A percentile compares a stretch with the other conserved stretches of the same genome.
Evolutionary conservation across 2,113 vertebrate genomes (phyloP).

Genomic region (Cercocebus atys): DNA sequence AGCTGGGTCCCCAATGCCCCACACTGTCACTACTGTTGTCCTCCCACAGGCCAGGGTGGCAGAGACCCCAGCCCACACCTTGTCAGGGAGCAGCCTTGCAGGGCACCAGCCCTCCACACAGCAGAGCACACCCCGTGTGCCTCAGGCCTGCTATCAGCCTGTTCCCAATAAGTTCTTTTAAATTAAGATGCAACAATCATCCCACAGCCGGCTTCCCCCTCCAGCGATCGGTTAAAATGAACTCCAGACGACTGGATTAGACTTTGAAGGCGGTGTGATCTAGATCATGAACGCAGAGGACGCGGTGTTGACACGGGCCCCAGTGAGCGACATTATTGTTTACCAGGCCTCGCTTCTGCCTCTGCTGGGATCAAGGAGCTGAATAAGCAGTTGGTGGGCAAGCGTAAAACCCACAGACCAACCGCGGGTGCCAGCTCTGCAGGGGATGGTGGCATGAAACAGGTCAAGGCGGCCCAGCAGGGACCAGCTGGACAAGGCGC

Average conservation of each 20-base stretch:
- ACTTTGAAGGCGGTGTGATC: constrained; percentile 66
- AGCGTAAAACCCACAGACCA: neutral
- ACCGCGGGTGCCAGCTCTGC: fast-evolving
- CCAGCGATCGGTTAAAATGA: constrained; percentile 62
- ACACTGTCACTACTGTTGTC: fast-evolving
- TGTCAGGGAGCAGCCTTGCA: neutral
- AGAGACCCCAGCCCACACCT: neutral
- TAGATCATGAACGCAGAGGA: constrained; percentile 62
- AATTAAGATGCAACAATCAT: constrained; percentile 74
- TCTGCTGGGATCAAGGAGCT: constrained; percentile 44
- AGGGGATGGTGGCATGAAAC: fast-evolving
- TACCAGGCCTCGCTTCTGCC: constrained; percentile 43
- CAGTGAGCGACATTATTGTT: constrained; percentile 49
- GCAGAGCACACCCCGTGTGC: fast-evolving
- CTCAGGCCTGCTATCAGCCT: neutral
- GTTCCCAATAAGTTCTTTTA: neutral
- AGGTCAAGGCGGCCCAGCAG: neutral
- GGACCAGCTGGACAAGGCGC: neutral
- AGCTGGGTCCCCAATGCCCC: fast-evolving
- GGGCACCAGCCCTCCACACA: fast-evolving
- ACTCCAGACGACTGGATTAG: constrained; percentile 73
- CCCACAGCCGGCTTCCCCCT: constrained; percentile 56
- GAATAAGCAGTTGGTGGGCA: neutral
- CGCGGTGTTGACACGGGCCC: constrained; percentile 71
- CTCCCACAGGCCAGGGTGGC: fast-evolving